Evolutionary conservation across 2,797 vertebrate genomes (phyloP), one percentile per base, ranked within the genome.

Genomic region (Cirrhinus mrigala): DNA sequence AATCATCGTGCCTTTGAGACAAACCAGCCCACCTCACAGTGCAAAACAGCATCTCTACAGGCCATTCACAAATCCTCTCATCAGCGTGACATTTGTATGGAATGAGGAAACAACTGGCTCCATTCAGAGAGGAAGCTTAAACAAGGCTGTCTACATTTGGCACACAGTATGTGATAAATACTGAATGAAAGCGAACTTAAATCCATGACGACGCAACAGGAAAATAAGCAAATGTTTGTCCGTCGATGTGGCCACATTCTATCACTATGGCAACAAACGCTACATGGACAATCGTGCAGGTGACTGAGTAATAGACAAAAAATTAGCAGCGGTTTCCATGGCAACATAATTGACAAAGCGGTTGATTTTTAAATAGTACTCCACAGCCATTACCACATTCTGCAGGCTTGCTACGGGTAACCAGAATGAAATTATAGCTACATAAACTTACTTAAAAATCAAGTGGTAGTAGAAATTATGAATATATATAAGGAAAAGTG

Each of bases 61-160:
- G 60, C 73, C 73, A 83, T 83, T 83, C 73, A 83, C 83, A 79
- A 79, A 85, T 71, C 83, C 33, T 54, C 83, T 85, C 76, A 84
- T 87, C 76, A 84, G 76, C 24, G 50, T 66, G 69, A 68, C 77
- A 80, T 84, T 75, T 68, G 83, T 85, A 71, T 50, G 83, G 83
- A 85, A 79, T 9, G 54, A 71, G 76, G 52, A 84, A 79, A 84
- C 66, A 60, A 79, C 83, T 48, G 66, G 54, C 27, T 84, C 24
- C 66, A 79, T 84, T 84, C 52, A 68, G 37, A 58, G 52, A 71
- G 54, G 64, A 79, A 79, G 54, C 66, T 46, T 37, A 84, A 58
- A 76, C 73, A 54, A 79, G 75, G 66, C 50, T 44, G 82, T 54
- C 82, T 84, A 69, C 75, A 79, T 70, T 79, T 70, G 83, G 24